These are phyloP conservation scores for Eulithis testata DNA, from an alignment of 2,888 invertebrate genomes.

Conservation along the genomic window DNA sequence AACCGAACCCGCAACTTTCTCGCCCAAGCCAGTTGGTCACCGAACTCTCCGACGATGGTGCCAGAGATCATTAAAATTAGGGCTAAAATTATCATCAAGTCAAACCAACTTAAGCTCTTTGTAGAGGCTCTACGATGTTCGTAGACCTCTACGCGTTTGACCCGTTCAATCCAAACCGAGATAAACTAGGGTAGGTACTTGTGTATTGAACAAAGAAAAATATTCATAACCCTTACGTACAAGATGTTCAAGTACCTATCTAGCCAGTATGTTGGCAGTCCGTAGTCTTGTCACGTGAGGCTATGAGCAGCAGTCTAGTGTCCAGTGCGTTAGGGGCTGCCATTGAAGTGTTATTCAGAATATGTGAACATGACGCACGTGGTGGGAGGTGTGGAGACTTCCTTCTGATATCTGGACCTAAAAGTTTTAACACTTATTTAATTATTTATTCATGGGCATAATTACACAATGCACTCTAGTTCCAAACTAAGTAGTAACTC, in stretches of 20 bases:
- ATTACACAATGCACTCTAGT: too few relatives aligned
- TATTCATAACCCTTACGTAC: conserved; percentile 21
- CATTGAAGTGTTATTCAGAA: conserved; percentile 79
- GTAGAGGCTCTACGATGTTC: background rate
- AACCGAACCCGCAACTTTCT: too few relatives aligned
- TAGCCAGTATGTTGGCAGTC: conserved; percentile 38
- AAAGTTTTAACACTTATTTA: background rate
- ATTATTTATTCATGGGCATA: too few relatives aligned
- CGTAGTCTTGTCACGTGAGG: conserved; percentile 70
- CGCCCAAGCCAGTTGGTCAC: too few relatives aligned
- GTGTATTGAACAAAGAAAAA: conserved; percentile 9
- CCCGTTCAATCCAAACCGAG: too few relatives aligned
- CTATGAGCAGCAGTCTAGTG: conserved; percentile 57
- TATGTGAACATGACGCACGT: conserved; percentile 76
- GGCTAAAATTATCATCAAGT: background rate
- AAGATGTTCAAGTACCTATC: conserved; percentile 10
- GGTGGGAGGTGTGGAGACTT: conserved; percentile 56
- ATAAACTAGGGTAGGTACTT: background rate
- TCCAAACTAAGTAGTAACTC: too few relatives aligned
- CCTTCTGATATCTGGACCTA: conserved; percentile 1
- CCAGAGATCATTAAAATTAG: too few relatives aligned
- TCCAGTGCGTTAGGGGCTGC: conserved; percentile 68
- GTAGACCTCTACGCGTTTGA: background rate
- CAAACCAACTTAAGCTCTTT: background rate
- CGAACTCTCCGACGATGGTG: too few relatives aligned